phyloP scores from a whole-genome alignment of 2,888 invertebrate genomes.

The Sinodicranocentrus sp. region DNA sequence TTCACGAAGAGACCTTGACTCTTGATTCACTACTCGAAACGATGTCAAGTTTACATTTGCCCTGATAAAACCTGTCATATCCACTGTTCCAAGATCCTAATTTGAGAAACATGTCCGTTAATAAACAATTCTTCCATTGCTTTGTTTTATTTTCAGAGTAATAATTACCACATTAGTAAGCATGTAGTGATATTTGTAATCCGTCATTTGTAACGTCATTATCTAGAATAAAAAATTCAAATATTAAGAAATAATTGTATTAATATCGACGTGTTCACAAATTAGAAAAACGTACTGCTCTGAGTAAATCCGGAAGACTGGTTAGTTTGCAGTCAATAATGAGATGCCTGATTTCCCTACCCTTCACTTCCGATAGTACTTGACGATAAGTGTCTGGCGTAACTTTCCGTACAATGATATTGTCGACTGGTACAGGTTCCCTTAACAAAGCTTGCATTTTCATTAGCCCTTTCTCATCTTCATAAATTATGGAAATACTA shows the following conservation, averaged over 20 bases:
- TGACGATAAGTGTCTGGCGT: slow-evolving; percentile 78
- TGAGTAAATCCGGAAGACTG: slow-evolving; percentile 70
- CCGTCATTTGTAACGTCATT: slow-evolving; percentile 84
- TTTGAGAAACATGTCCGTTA: not conserved
- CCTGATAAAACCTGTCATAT: slow-evolving; percentile 72
- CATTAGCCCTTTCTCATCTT: slow-evolving; percentile 78
- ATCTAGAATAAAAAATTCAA: slow-evolving; percentile 46
- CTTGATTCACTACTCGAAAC: slow-evolving; percentile 74
- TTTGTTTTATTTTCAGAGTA: not conserved
- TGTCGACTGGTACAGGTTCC: slow-evolving; percentile 78
- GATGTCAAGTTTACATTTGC: slow-evolving; percentile 75
- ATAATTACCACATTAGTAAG: slow-evolving; percentile 84
- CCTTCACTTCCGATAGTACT: slow-evolving; percentile 80
- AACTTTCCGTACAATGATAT: slow-evolving; percentile 79
- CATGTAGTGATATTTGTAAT: slow-evolving; percentile 90
- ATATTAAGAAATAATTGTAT: not conserved
- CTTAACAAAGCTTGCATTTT: slow-evolving; percentile 80
- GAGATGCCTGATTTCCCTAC: slow-evolving; percentile 79
- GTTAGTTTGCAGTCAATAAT: slow-evolving; percentile 79
- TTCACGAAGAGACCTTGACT: slow-evolving; percentile 71
- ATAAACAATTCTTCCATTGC: not conserved
- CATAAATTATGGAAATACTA: slow-evolving; percentile 73
- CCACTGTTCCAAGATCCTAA: slow-evolving; percentile 70
- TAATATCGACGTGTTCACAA: too few relatives aligned
- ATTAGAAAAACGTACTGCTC: slow-evolving; percentile 60